Conservation (phyloP, 2,113 vertebrate genomes). For the Synchiropus splendidus region DNA sequence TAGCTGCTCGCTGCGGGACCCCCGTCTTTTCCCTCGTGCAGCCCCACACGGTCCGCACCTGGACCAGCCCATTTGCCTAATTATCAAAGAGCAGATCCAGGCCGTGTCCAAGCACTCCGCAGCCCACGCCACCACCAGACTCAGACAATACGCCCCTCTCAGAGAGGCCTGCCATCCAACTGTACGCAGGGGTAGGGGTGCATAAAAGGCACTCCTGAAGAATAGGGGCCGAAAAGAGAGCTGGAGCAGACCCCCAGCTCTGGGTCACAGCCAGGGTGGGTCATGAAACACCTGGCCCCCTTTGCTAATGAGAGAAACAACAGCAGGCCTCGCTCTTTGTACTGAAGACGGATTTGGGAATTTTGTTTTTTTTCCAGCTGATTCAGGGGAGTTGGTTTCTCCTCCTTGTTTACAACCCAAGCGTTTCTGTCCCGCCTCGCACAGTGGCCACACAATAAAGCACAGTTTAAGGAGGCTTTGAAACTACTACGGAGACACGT, state of each 20-base stretch:
- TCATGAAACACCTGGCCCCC: constrained; percentile 65
- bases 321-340: constrained; percentile 13
- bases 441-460: constrained; percentile 39
- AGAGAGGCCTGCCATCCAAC: constrained; percentile 38
- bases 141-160: constrained; percentile 53
- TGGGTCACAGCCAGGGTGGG: constrained; percentile 45
- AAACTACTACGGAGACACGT: constrained; percentile 38
- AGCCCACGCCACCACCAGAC: too few species aligned
- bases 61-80: constrained; percentile 65
- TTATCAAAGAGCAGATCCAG: constrained; percentile 55
- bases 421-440: neutral
- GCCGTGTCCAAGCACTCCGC: constrained; percentile 46
- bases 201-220: constrained; percentile 43
- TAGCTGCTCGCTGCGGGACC: constrained; percentile 23
- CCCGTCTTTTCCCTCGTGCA: constrained; percentile 16
- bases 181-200: constrained; percentile 21
- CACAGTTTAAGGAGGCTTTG: constrained; percentile 39
- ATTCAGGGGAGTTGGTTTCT: constrained; percentile 26
- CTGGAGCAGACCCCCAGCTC: constrained; percentile 31
- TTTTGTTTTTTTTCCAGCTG: constrained; percentile 24
- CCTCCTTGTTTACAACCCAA: constrained; percentile 31
- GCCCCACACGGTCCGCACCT: constrained; percentile 61
- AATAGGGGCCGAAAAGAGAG: constrained; percentile 36
- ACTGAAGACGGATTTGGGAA: constrained; percentile 13
- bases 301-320: too few species aligned